Percentiles rank a stretch among this genome's conserved stretches.
Conservation (phyloP, 2,797 vertebrate species). For the Hydrolagus colliei region DNA sequence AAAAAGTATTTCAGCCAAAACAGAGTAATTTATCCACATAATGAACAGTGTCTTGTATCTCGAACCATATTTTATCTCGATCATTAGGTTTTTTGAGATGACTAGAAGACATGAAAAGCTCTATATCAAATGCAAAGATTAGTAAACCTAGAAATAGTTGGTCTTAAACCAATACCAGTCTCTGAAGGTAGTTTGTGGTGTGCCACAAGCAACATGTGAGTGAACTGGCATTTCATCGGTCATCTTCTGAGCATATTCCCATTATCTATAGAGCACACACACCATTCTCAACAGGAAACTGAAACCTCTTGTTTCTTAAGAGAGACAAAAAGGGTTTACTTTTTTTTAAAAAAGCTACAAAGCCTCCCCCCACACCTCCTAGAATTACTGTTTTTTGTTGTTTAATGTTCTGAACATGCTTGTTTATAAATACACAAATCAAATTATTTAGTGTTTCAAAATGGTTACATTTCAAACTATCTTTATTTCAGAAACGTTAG, state of each 20-base stretch:
- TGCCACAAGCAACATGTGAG: slow-evolving; percentile 36
- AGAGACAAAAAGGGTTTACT: not conserved
- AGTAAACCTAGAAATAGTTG: not conserved
- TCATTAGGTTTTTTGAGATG: not conserved
- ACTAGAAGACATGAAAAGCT: not conserved
- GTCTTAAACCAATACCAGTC: slow-evolving; percentile 15
- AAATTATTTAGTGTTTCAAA: not conserved
- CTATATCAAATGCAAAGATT: too few species aligned
- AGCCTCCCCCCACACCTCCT: not conserved
- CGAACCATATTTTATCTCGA: not conserved
- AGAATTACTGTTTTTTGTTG: not conserved
- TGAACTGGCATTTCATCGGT: slow-evolving; percentile 45
- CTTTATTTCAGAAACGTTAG: not conserved
- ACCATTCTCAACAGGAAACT: slow-evolving; percentile 48
- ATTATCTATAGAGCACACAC: slow-evolving; percentile 53
- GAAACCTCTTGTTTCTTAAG: slow-evolving; percentile 34
- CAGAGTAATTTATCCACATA: not conserved
- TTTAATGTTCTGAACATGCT: not conserved
- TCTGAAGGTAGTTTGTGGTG: slow-evolving; percentile 48
- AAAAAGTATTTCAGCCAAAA: not conserved
- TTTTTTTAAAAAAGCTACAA: not conserved
- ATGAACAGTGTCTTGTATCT: not conserved
- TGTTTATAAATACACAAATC: not conserved
- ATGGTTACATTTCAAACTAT: not conserved
- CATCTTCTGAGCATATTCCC: slow-evolving; percentile 48